Base-by-base conservation (phyloP, 2,113 vertebrate genomes). In the Abramis brama region DNA sequence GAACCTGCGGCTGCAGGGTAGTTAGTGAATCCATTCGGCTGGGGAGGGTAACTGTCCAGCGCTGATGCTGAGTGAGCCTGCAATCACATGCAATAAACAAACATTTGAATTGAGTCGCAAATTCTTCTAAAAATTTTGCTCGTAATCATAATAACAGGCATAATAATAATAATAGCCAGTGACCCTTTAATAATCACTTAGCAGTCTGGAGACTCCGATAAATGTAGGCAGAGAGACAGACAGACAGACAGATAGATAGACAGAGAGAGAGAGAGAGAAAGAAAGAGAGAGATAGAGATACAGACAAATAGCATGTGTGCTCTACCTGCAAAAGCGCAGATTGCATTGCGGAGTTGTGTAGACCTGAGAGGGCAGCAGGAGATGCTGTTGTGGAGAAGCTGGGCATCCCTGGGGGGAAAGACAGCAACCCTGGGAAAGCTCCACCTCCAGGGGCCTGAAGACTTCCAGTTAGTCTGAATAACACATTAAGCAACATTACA, bases 281-380 rank as follows among this genome's bases (percentile, higher is more conserved):
- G 45, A 11, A 3, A 47, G 45, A 43, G 7, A 43, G 39, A 47
- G 3, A 47, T 13, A 50, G 17, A 55, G 17, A 19, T 5, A 30
- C 13, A 68, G 15, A 33, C 52, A 57, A 50, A 50, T 3, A 50
- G 6, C 2, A 70, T 33, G 6, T 70, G 68, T 64, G 36, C 74
- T 50, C 19, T 94, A 98, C 97, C 98, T 99, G 98, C 76, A 99
- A 91, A 52, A 99, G 88, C 2, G 97, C 97, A 11, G 97, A 96
- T 89, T 97, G 97, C 50, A 98, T 95, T 2, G 95, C 94, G 9
- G 95, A 96, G 71, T 97, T 97, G 92, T 98, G 98, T 85, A 98
- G 88, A 55, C 97, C 96, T 52, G 97, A 92, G 1, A 98, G 93
- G 27, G 96, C 93, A 47, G 96, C 94, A 0, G 97, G 96, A 45